phyloP scores from a whole-genome alignment of 2,888 invertebrate species.

The Blastobasis adustella region DNA sequence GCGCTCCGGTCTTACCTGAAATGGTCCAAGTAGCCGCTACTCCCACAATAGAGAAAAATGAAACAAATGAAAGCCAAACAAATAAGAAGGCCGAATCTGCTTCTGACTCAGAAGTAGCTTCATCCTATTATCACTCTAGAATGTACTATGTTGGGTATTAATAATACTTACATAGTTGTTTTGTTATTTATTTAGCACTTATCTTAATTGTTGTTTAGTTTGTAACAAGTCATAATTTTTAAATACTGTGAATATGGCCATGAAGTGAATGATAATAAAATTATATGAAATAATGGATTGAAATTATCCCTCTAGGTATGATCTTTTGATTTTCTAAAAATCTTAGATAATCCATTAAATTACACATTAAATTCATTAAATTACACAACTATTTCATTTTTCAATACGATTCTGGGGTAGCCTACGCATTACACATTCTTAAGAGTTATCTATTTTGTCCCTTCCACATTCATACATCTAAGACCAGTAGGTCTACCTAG shows the following conservation, averaged over 20 bases:
- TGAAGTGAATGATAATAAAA: constrained; percentile 8
- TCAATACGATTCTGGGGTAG: too few relatives aligned
- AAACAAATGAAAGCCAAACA: constrained; percentile 19
- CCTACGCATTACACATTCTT: too few relatives aligned
- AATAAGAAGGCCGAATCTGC: constrained; percentile 23
- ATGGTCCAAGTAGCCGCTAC: constrained; percentile 16
- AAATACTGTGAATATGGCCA: neutral
- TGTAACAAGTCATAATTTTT: neutral
- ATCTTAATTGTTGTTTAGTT: neutral
- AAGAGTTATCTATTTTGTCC: too few relatives aligned
- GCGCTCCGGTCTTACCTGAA: constrained; percentile 13
- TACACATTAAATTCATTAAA: too few relatives aligned
- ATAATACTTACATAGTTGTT: constrained; percentile 10
- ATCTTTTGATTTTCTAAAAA: too few relatives aligned
- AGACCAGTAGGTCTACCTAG: too few relatives aligned
- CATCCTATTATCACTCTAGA: constrained; percentile 57
- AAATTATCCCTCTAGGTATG: too few relatives aligned
- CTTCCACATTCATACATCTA: too few relatives aligned
- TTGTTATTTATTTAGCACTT: constrained; percentile 10
- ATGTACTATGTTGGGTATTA: constrained; percentile 48
- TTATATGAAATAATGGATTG: neutral
- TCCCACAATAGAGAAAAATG: constrained; percentile 1
- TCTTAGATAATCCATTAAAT: too few relatives aligned
- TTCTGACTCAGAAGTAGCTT: constrained; percentile 53
- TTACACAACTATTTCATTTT: too few relatives aligned